Evolutionary conservation across 2,113 vertebrate genomes (phyloP).

Genomic region (Corvus hawaiiensis): DNA sequence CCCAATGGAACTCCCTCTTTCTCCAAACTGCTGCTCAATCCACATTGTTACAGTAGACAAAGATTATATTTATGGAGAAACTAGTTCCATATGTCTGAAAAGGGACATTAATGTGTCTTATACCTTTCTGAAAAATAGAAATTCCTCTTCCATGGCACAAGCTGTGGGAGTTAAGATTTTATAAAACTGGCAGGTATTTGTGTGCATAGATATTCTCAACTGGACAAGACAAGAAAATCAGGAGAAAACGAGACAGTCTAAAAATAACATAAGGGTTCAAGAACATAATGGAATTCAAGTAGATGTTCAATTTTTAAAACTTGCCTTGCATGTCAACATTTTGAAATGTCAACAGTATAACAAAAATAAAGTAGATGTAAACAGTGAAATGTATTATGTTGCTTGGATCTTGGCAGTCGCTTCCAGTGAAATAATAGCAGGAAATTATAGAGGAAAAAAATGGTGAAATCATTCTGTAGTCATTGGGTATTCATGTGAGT

Average conservation of each 20-base stretch:
- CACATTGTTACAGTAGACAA: neutral
- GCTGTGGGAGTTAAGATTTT: neutral
- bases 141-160: neutral
- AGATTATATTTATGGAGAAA: neutral
- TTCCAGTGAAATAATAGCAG: slow-evolving; percentile 63
- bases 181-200: neutral
- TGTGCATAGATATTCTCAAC: neutral
- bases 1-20: neutral
- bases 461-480: slow-evolving; percentile 50
- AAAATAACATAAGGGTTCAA: neutral
- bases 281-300: neutral
- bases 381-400: slow-evolving; percentile 41
- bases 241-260: neutral
- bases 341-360: slow-evolving; percentile 16
- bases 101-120: neutral
- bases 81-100: neutral
- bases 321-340: neutral
- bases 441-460: slow-evolving; percentile 58
- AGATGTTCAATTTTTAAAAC: neutral
- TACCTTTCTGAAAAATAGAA: neutral
- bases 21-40: neutral
- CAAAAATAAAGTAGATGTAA: slow-evolving; percentile 56
- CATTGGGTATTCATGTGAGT: slow-evolving; percentile 39
- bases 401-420: slow-evolving; percentile 45
- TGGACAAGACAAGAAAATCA: neutral